Conservation (phyloP, 2,797 vertebrate genomes). For the Heliangelus exortis region DNA sequence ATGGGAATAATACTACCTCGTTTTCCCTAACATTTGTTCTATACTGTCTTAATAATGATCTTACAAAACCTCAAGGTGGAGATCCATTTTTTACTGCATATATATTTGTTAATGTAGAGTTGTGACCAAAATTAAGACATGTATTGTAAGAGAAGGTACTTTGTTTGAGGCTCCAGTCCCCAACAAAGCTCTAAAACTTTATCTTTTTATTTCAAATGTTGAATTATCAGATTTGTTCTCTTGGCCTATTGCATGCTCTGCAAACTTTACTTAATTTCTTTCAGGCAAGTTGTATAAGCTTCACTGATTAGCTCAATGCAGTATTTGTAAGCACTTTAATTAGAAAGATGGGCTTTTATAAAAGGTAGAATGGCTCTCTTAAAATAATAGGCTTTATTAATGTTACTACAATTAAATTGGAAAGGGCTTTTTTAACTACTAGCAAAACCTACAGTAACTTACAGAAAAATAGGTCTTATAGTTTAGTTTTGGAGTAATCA, state of each 20-base stretch:
- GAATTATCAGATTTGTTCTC: not conserved
- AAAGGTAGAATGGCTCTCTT: not conserved
- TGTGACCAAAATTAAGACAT: not conserved
- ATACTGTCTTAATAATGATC: not conserved
- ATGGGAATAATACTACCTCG: not conserved
- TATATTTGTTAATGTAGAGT: not conserved
- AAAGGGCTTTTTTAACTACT: not conserved
- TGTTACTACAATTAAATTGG: not conserved
- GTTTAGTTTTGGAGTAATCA: not conserved
- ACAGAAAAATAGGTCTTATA: not conserved
- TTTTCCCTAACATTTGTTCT: not conserved
- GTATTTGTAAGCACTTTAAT: constrained; percentile 8
- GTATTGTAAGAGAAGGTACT: not conserved
- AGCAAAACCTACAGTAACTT: not conserved
- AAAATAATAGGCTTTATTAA: not conserved
- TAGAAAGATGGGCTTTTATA: not conserved
- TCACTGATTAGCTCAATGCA: not conserved
- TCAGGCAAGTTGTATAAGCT: constrained; percentile 27
- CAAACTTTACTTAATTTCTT: constrained; percentile 38
- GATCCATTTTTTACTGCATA: not conserved
- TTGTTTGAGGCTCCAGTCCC: not conserved
- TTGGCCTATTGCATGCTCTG: not conserved
- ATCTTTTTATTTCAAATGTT: constrained; percentile 3
- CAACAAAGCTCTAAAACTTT: constrained; percentile 43
- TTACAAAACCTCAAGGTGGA: not conserved